Base-by-base conservation (phyloP, 2,888 invertebrate genomes). In the Julus scandinavius region DNA sequence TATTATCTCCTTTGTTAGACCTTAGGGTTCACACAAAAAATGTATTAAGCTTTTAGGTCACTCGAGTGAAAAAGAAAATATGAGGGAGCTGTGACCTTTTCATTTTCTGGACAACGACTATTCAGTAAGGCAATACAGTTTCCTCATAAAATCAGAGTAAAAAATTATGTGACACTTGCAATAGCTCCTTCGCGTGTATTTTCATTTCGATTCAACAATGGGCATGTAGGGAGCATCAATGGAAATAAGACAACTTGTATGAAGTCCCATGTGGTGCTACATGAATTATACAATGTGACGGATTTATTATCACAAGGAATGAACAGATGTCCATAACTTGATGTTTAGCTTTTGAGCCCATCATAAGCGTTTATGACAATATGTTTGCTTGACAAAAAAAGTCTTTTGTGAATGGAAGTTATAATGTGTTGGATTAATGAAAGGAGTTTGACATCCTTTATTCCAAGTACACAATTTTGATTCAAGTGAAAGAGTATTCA, bases 291-390 rank as follows among this genome's bases (percentile, higher is more conserved):
- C 13, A 80, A 80, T 20, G 38, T 80, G 80, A 29, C 3, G 15
- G 80, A 38, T 80, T 38, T 80, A 38, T 80, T 80, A 38, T 20
- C 29, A 38, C 63, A 72, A 7, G 13, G 2, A 38, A 80, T 38
- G 80, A 38, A 38, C 13, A 80, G 38, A 38, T 72, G 38, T 38
- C 38, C 29, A 80, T 13, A 38, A 80, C 38, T 38, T 9, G 80
- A 80, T 38, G 80, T 72, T 20, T 20, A 15, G 38, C 13, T 17
- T 54, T 80, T 29, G 29, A 20, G 72, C 9, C 11, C 72, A 72
- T 72, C 72, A 72, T 29, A 72, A 29, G 20, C 72, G 72, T n/a
- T 72, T 72, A 72, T 29, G 72, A 29, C 72, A 72, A 72, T n/a
- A 45, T 63, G 6, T 17, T 6, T n/a, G n/a, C 63, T 63, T 72